Conservation (phyloP, 2,888 invertebrate genomes). For the Meghimatium bilineatum region DNA sequence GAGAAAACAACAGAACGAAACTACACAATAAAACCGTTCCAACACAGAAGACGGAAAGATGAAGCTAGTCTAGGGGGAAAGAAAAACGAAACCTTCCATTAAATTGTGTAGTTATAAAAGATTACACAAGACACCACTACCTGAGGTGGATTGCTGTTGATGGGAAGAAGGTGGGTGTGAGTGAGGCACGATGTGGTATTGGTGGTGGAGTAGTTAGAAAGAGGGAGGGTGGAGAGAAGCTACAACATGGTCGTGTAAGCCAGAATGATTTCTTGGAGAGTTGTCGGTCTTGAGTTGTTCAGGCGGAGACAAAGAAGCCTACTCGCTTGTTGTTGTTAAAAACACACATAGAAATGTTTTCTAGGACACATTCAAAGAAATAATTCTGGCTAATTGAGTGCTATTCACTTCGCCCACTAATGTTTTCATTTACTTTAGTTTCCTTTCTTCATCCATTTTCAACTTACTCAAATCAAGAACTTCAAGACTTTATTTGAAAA, state of each 20-base stretch:
- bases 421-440: not conserved
- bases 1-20: not conserved
- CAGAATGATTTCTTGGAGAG: not conserved
- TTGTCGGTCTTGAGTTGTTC: not conserved
- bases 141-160: not conserved
- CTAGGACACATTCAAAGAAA: constrained; percentile 8
- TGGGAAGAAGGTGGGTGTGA: not conserved
- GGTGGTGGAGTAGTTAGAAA: not conserved
- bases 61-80: not conserved
- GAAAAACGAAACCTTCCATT: not conserved
- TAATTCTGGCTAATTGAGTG: constrained; percentile 13
- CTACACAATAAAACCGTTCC: not conserved
- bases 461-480: not conserved
- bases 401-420: not conserved
- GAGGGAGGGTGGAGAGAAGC: not conserved
- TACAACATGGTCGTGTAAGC: no score
- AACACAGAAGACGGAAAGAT: not conserved
- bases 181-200: not conserved
- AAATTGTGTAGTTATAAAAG: not conserved
- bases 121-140: not conserved
- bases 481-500: not conserved
- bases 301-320: not conserved
- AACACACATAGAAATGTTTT: not conserved
- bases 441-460: not conserved
- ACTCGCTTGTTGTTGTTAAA: not conserved